Conservation (phyloP, 2,888 invertebrate species). For the Cerceris ruficornis region DNA sequence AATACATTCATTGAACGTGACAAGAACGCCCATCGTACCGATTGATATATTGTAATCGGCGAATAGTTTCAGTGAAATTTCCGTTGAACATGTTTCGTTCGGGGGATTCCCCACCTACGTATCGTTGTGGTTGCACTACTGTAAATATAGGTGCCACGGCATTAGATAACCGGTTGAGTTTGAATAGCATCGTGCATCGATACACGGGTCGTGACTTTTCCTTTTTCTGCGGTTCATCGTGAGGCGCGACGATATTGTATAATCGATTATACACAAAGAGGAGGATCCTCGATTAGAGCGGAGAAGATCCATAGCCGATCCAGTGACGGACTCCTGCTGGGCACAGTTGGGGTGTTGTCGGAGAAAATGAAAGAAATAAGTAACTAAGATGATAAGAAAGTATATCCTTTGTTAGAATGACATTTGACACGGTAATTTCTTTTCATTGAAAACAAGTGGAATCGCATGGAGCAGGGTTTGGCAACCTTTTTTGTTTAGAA, state of each 20-base stretch:
- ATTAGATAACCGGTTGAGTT: conserved; percentile 55
- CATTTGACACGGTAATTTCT: too few species aligned
- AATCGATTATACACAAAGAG: conserved; percentile 54
- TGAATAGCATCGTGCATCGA: conserved; percentile 35
- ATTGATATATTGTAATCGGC: conserved; percentile 3
- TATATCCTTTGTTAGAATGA: too few species aligned
- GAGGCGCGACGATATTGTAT: conserved; percentile 61
- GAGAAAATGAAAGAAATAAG: background rate
- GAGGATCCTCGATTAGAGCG: conserved; percentile 13
- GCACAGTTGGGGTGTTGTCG: background rate
- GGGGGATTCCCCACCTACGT: conserved; percentile 8
- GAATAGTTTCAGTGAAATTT: conserved; percentile 37
- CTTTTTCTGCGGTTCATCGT: conserved; percentile 40
- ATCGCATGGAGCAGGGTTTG: too few species aligned
- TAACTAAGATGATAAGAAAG: too few species aligned
- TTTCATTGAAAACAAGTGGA: too few species aligned
- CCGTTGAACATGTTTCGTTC: conserved; percentile 47
- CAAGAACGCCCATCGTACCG: too few species aligned
- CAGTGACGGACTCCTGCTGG: conserved; percentile 3
- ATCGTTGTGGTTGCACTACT: conserved; percentile 15
- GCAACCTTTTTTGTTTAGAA: too few species aligned
- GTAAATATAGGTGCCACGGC: conserved; percentile 34
- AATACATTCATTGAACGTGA: too few species aligned
- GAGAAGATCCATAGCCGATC: conserved; percentile 11
- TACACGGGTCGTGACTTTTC: conserved; percentile 56